Evolutionary conservation across 2,113 vertebrate species (phyloP), one percentile per base, ranked within the genome.

Genomic region (Sinocyclocheilus rhinocerous): DNA sequence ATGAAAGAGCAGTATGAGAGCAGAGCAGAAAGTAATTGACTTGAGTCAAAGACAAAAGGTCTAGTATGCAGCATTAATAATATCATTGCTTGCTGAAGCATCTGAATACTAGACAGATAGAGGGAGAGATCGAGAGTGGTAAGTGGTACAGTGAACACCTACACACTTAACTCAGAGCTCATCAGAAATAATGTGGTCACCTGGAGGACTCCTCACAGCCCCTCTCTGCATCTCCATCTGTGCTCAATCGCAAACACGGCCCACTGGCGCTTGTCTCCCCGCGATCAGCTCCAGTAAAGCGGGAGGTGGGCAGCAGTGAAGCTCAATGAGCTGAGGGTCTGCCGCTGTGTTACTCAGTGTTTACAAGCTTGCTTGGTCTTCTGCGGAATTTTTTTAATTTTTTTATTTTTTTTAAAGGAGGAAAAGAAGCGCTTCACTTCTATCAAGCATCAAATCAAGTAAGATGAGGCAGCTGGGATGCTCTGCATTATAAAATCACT

Each of bases 401-500:
- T n/a, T n/a, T n/a, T n/a, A n/a, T 48, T 45, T 9, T 45, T 48
- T 48, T 48, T 48, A 42, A 72, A 13, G 55, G 65, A 45, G 29
- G 22, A 45, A 59, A 73, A 59, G 22, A 61, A 81, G 15, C 6
- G n/a, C 63, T 72, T 81, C 45, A 77, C 36, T 87, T 70, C 50
- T 80, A 61, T 70, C 76, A 81, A 73, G 82, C 75, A 67, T 87
- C 75, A 52, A 84, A 84, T 87, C 81, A 84, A 83, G 45, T 24
- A 52, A 78, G 65, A 77, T 9, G 73, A 55, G 75, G 52, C 86
- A 84, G 86, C 59, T 77, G 73, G 73, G 50, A 78, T 57, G 69
- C 76, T 84, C 75, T 84, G 81, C 81, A 87, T 79, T 84, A 80
- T 79, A 79, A 87, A 84, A 84, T 84, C 86, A 80, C 76, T 87